These are phyloP conservation scores for Ypsolopha sequella DNA, from an alignment of 2,888 invertebrate genomes.

Conservation along the genomic window DNA sequence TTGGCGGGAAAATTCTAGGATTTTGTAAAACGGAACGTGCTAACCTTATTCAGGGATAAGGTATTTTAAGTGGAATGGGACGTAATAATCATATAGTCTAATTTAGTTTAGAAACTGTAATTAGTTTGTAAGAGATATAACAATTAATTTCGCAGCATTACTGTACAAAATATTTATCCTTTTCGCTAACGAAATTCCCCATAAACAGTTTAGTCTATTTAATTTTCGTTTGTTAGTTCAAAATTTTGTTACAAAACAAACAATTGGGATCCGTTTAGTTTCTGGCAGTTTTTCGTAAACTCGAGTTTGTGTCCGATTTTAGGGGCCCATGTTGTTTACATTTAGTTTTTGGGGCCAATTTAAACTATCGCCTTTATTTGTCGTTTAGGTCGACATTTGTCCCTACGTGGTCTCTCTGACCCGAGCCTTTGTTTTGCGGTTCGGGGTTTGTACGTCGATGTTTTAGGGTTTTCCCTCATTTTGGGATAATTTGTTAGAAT, in stretches of 20 bases:
- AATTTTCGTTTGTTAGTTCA: slow-evolving; percentile 1
- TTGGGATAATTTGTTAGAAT: slow-evolving; percentile 44
- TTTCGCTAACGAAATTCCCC: no score
- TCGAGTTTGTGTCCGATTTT: slow-evolving; percentile 33
- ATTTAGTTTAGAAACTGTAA: no score
- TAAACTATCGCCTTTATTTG: slow-evolving; percentile 67
- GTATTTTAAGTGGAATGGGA: no score
- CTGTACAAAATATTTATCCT: no score
- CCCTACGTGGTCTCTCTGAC: slow-evolving; percentile 36
- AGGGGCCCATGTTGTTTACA: slow-evolving; percentile 50
- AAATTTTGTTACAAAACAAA: slow-evolving; percentile 19
- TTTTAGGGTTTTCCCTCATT: slow-evolving; percentile 39
- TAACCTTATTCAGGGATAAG: no score
- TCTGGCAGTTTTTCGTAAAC: slow-evolving; percentile 47
- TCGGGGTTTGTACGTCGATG: slow-evolving; percentile 42
- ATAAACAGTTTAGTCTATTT: neutral
- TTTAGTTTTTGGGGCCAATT: slow-evolving; percentile 65
- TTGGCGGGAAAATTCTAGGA: no score
- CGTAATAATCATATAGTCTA: no score
- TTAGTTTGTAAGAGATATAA: no score
- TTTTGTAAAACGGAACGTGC: no score
- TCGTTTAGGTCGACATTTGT: slow-evolving; percentile 62
- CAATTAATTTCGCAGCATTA: no score
- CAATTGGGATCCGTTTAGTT: slow-evolving; percentile 37
- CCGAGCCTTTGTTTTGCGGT: slow-evolving; percentile 53